Evolutionary conservation across 2,113 vertebrate genomes (phyloP), one percentile per base, ranked within the genome.

Genomic region (Psammodynastes pulverulentus): DNA sequence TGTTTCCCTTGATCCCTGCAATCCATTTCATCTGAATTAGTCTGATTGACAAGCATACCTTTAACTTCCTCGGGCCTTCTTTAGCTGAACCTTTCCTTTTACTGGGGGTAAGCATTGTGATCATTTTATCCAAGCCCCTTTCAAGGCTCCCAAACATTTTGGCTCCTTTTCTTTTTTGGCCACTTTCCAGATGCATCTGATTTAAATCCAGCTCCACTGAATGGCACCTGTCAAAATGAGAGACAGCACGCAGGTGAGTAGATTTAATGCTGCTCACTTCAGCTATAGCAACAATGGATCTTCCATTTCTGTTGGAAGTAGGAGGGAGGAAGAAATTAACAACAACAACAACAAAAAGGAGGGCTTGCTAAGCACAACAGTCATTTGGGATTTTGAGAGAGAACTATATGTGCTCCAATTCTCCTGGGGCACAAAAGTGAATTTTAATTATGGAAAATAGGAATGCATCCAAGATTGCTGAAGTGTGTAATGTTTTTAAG

Each of bases 81-180:
- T 96, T 98, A 84, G 58, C 4, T 1, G 91, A 97, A 10, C 94
- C 97, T 94, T 97, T 98, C 95, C 92, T 98, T 96, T 99, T 99
- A 95, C 95, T 98, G 84, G 99, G 98, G 0, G 98, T 99, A 46
- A 99, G 98, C 98, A 98, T 98, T 15, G 98, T 99, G 95, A 99
- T 98, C 87, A 99, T 96, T 96, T 99, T 99, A 96, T 99, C 99
- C 90, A 99, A 95, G 26, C 99, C 98, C 94, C 98, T 98, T 96
- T 99, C 99, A 93, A 99, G 96, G 92, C 98, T 99, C 43, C 98
- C 98, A 62, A 99, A 98, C 95, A 99, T 96, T 95, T 98, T 99
- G 53, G 97, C 96, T 89, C 97, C 98, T 96, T 98, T 98, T 89
- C 97, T 98, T 96, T 98, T 99, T 91, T 98, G 98, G 84, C 97